These are phyloP conservation scores for Catocala fraxini DNA, from an alignment of 2,888 invertebrate genomes.

Conservation along the genomic window DNA sequence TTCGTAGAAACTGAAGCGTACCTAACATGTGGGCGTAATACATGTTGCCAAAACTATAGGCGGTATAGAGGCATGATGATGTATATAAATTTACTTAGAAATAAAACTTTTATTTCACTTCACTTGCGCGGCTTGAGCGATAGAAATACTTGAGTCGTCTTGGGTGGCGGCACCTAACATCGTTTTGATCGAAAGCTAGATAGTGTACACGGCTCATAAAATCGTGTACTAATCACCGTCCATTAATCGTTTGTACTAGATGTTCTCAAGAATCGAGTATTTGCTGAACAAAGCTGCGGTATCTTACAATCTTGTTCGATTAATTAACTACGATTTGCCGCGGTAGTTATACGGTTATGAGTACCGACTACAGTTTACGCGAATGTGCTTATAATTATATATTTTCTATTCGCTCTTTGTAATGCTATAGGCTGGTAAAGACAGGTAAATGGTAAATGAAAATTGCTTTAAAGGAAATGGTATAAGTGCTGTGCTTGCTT, in stretches of 20 bases:
- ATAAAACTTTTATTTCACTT: too few relatives aligned
- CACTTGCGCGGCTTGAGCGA: too few relatives aligned
- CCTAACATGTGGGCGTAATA: too few relatives aligned
- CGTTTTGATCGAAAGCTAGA: conserved; percentile 29
- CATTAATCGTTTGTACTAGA: too few relatives aligned
- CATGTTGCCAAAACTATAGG: too few relatives aligned
- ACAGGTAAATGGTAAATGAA: conserved; percentile 6
- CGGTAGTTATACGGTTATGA: conserved; percentile 40
- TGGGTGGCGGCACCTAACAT: not conserved
- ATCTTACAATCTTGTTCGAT: conserved; percentile 29
- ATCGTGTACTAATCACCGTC: conserved; percentile 43
- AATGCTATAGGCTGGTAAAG: not conserved
- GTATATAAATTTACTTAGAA: too few relatives aligned
- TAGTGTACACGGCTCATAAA: conserved; percentile 40
- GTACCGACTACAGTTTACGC: conserved; percentile 25
- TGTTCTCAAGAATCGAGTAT: too few relatives aligned
- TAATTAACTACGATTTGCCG: conserved; percentile 49
- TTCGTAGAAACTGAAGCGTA: too few relatives aligned
- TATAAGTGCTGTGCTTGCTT: too few relatives aligned
- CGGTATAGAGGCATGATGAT: too few relatives aligned
- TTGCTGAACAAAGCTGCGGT: too few relatives aligned
- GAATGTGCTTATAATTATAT: conserved; percentile 39
- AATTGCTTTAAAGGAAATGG: conserved; percentile 11
- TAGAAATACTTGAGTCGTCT: too few relatives aligned
- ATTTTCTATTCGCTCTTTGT: conserved; percentile 25